Conservation (phyloP, 1,140 invertebrate genomes). For the Melanaphis sacchari region DNA sequence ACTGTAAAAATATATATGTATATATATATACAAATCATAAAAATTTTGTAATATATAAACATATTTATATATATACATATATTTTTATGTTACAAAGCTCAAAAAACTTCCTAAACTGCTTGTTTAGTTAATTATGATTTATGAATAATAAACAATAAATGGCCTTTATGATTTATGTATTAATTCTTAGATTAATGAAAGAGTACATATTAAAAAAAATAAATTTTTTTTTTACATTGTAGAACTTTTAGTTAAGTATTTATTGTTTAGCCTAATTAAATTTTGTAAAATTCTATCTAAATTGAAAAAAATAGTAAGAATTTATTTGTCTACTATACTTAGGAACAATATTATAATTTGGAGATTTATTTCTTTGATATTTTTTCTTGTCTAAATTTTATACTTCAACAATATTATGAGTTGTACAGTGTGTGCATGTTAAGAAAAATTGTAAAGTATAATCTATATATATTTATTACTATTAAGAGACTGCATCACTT, state of each 20-base stretch:
- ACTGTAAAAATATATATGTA: conserved; percentile 27
- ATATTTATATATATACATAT: not conserved
- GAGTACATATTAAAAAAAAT: not conserved
- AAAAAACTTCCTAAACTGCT: conserved; percentile 35
- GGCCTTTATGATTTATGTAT: conserved; percentile 2
- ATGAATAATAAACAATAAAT: not conserved
- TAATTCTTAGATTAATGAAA: not conserved
- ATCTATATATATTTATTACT: conserved; percentile 26
- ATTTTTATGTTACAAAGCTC: conserved; percentile 50
- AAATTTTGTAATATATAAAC: not conserved
- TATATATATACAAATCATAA: not conserved
- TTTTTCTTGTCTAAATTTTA: conserved; percentile 8
- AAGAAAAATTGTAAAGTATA: conserved; percentile 27
- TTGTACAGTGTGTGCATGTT: not conserved
- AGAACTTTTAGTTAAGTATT: conserved; percentile 18
- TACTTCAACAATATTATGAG: not conserved
- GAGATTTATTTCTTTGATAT: not conserved
- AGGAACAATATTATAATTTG: conserved; percentile 11
- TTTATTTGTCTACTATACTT: not conserved
- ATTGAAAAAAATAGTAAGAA: not conserved
- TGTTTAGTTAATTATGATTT: conserved; percentile 9
- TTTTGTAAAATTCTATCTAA: not conserved
- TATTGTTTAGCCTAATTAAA: not conserved
- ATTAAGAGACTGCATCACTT: conserved; percentile 43
- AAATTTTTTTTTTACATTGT: not conserved